Base-by-base conservation (phyloP, 2,797 vertebrate species). In the Alauda arvensis region DNA sequence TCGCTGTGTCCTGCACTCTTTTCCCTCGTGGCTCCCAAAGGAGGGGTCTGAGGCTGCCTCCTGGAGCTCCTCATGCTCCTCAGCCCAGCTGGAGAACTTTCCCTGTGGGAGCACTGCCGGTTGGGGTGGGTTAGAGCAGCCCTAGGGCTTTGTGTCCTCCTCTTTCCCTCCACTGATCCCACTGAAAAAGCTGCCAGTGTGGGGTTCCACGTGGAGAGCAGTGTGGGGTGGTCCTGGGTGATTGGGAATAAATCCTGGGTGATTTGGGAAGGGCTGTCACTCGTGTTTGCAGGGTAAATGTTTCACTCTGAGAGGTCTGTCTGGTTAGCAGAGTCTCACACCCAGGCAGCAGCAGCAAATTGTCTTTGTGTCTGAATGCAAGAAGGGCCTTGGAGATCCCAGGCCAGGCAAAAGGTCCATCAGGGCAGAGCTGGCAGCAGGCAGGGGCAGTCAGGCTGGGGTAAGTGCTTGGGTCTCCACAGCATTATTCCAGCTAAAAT, bases 261-360 rank as follows among this genome's bases (percentile, higher is more conserved):
- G 91, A 62, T 61, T 63, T 71, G 78, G 91, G 37, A 82, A 82
- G 79, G 81, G 61, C 79, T 94, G 82, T 81, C 84, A 81, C 74
- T 88, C 7, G 0, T 1, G 87, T 91, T 88, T 90, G 90, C 52
- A 81, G 71, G 69, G 51, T 84, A 92, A 90, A 90, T 87, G 91
- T 79, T 91, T 87, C 88, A 23, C 53, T 51, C 24, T 8, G n/a
- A 72, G 79, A 78, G 85, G 46, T 61, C 80, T 83, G 77, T 53
- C 75, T 92, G 8, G 68, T 51, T 68, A 88, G 78, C 78, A 89
- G 78, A 78, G 77, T 69, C 86, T 42, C 2, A 0, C 33, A 56
- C 33, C 48, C 2, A 65, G 65, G 81, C 60, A 77, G 81, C 65
- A 59, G 55, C 56, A 65, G 55, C 13, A 75, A 88, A 68, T 71